Conservation (phyloP, 1,140 invertebrate genomes). For the Zaprionus vittiger region DNA sequence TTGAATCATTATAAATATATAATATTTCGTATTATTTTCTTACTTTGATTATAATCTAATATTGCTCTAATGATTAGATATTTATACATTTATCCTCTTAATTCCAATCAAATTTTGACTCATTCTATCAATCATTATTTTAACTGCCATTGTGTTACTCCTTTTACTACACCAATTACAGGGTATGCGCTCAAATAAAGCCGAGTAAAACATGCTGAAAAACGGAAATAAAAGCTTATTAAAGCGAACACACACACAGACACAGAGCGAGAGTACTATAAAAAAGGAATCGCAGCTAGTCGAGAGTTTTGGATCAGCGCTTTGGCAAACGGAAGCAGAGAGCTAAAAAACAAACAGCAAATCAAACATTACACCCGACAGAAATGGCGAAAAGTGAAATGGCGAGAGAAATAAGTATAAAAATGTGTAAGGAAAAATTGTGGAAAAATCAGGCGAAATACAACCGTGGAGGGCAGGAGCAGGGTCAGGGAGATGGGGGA, state of each 20-base stretch:
- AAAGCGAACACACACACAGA: conserved; percentile 63
- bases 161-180: background rate
- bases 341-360: conserved; percentile 80
- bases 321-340: conserved; percentile 56
- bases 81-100: background rate
- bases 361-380: conserved; percentile 77
- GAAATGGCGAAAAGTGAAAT: conserved; percentile 42
- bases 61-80: background rate
- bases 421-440: conserved; percentile 61
- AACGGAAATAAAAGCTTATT: conserved; percentile 83
- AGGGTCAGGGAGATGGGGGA: background rate
- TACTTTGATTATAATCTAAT: background rate
- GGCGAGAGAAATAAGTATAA: conserved; percentile 54
- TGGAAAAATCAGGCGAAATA: conserved; percentile 45
- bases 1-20: too few species aligned
- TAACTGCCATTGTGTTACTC: background rate
- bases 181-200: conserved; percentile 4
- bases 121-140: background rate
- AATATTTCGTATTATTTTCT: background rate
- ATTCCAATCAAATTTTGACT: background rate
- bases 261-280: conserved; percentile 39
- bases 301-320: conserved; percentile 32
- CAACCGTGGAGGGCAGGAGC: background rate
- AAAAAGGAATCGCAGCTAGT: conserved; percentile 18
- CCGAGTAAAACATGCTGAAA: conserved; percentile 74